Percentiles rank a stretch among this genome's conserved stretches.
phyloP scores from a whole-genome alignment of 2,797 vertebrate species.

The Harpagifer antarcticus region DNA sequence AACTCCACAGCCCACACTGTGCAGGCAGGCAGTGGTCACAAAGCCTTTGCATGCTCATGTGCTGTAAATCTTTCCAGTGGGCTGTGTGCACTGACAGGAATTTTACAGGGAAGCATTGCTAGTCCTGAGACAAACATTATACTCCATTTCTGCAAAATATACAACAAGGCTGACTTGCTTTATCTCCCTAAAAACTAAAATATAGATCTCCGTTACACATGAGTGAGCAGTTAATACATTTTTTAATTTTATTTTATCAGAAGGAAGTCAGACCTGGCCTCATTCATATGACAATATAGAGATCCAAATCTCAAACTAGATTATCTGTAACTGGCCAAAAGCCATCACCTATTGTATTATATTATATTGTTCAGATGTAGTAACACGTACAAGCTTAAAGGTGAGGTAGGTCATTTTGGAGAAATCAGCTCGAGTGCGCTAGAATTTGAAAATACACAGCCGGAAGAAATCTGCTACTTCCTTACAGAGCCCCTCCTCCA shows the following conservation, averaged over 20 bases:
- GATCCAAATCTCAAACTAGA: too few species aligned
- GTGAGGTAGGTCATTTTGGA: too few species aligned
- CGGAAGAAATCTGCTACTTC: too few species aligned
- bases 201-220: neutral
- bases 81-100: neutral
- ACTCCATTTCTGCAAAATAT: neutral
- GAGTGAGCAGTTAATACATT: neutral
- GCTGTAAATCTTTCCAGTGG: neutral
- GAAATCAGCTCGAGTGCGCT: too few species aligned
- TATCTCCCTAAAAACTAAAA: neutral
- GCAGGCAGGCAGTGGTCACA: neutral
- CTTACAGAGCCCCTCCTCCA: too few species aligned
- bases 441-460: too few species aligned
- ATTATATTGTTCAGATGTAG: too few species aligned
- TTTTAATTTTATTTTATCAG: neutral
- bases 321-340: too few species aligned
- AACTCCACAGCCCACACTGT: neutral
- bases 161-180: neutral
- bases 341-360: too few species aligned
- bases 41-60: neutral
- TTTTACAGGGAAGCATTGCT: neutral
- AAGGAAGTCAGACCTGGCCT: neutral
- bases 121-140: neutral
- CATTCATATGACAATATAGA: neutral
- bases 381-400: too few species aligned